Base-by-base conservation (phyloP, 2,797 vertebrate genomes). In the Florisuga fusca region DNA sequence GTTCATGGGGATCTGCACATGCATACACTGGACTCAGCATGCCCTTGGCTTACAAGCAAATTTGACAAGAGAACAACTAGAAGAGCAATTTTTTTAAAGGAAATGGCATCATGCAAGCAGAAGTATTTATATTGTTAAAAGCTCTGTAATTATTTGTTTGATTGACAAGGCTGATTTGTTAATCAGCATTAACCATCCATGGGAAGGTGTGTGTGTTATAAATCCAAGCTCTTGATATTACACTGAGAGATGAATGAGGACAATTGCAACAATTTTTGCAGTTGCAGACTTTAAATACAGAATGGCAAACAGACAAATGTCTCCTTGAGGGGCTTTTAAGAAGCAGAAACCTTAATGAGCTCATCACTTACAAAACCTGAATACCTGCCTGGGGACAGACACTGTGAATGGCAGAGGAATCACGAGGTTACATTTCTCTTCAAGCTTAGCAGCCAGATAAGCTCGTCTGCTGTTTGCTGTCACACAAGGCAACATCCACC, bases 341-440 rank as follows among this genome's bases (percentile, higher is more conserved):
- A 91, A 96, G 75, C 83, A 96, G 82, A 96, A 90, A 59, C 84
- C 82, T 93, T 96, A 97, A 97, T 91, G 88, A 97, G 79, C 75
- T 97, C 89, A 98, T 97, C 91, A 90, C 68, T 97, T 93, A 86
- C 18, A 94, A 96, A 97, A 86, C 45, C 89, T 93, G 82, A 94
- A 96, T 93, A 93, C 66, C 90, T 91, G 94, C 95, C 96, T 96
- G 82, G 91, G 87, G 89, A 94, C 75, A 97, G 86, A 67, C 53
- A 75, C 82, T 31, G 45, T 72, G 87, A 97, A 95, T 75, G n/a
- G 62, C 48, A 96, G 92, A 93, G 36, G 46, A 90, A 76, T 93
- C 86, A 81, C 4, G 23, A 4, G 6, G 76, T 81, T 89, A 36
- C 8, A 8, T 84, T 95, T 89, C 64, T 96, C 63, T 87, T 90